A percentile compares a stretch with the other conserved stretches of the same genome.
Conservation (phyloP, 1,140 invertebrate species). For the Hypothenemus hampei region DNA sequence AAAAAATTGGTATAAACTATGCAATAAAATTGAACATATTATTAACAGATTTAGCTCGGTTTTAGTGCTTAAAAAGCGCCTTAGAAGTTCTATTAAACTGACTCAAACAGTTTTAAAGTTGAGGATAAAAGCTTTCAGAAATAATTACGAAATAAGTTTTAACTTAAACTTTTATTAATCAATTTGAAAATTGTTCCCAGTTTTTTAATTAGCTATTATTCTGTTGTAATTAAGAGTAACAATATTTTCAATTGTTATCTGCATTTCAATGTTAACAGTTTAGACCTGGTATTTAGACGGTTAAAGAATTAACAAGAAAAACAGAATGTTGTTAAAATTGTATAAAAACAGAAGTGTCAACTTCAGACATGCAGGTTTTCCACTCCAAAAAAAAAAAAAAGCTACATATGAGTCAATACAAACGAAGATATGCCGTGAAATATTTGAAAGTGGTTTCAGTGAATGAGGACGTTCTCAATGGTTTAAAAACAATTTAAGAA, state of each 20-base stretch:
- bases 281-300: not conserved
- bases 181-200: not conserved
- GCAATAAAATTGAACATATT: too few relatives aligned
- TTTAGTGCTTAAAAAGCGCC: not conserved
- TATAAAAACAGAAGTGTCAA: too few relatives aligned
- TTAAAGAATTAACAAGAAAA: not conserved
- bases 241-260: not conserved
- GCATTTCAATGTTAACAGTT: not conserved
- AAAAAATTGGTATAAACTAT: too few relatives aligned
- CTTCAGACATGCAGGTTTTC: too few relatives aligned
- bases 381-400: too few relatives aligned
- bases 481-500: too few relatives aligned
- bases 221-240: not conserved
- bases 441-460: too few relatives aligned
- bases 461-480: too few relatives aligned
- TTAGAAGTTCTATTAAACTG: not conserved
- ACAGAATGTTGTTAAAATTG: not conserved
- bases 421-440: too few relatives aligned
- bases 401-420: too few relatives aligned
- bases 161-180: not conserved
- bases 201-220: not conserved
- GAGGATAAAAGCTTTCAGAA: conserved; percentile 1
- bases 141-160: not conserved
- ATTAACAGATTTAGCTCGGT: too few relatives aligned
- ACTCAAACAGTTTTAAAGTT: not conserved